These are phyloP conservation scores for Camelus dromedarius DNA, from an alignment of 2,113 vertebrate genomes.

Conservation along the genomic window DNA sequence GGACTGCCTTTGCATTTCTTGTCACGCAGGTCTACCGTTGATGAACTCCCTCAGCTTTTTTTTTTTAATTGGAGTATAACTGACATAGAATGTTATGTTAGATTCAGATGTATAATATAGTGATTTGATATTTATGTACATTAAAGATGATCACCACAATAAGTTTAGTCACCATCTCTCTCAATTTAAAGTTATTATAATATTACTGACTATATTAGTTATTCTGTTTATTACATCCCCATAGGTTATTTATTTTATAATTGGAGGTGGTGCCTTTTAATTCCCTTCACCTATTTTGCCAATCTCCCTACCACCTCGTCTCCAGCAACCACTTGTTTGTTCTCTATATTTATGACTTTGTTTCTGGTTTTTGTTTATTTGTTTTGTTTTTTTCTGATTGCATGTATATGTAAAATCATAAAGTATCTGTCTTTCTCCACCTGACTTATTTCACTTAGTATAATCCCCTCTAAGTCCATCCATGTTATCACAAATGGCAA, in stretches of 20 bases:
- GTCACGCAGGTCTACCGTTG: neutral
- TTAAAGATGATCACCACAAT: neutral
- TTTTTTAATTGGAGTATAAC: neutral
- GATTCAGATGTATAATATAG: neutral
- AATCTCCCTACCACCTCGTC: no score
- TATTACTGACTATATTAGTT: neutral
- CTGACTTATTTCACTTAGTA: no score
- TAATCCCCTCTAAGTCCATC: no score
- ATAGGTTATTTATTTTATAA: neutral
- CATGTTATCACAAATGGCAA: no score
- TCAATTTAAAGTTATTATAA: neutral
- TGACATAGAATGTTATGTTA: neutral
- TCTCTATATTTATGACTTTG: neutral
- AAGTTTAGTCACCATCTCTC: neutral
- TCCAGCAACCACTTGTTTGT: accelerated
- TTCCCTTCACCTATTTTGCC: no score
- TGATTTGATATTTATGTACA: neutral
- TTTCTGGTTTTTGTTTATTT: neutral
- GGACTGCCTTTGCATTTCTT: neutral
- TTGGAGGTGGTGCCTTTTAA: neutral
- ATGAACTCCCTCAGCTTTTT: neutral
- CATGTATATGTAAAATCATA: no score
- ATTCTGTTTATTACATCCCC: neutral
- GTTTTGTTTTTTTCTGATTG: no score
- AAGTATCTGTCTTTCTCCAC: no score